Evolutionary conservation across 2,888 invertebrate genomes (phyloP), one percentile per base, ranked within the genome.

Genomic region (Mimumesa dahlbomi): DNA sequence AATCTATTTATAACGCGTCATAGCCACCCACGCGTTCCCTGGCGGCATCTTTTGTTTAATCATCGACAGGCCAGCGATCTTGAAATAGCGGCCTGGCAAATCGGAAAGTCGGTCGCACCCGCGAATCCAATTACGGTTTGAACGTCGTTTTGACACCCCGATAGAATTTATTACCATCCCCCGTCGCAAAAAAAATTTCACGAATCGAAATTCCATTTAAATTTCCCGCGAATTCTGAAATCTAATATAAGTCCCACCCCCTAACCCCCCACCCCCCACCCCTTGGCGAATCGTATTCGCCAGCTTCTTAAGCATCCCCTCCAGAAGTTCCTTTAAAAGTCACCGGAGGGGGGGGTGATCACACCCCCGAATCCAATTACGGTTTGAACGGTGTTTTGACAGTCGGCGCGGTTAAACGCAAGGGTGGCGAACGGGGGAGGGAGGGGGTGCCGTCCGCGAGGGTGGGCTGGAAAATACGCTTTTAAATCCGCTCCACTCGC

Each of bases 401-500:
- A 75, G 75, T 71, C 61, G 48, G 59, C 64, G 49, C 56, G 66
- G 40, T 75, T 75, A 71, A 75, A 56, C 46, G 57, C 18, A 36
- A 21, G 14, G 22, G 45, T 58, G n/a, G n/a, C n/a, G n/a, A n/a
- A n/a, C n/a, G n/a, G n/a, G n/a, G n/a, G n/a, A n/a, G n/a, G n/a
- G n/a, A n/a, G n/a, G n/a, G n/a, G n/a, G 52, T 57, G 45, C 52
- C 62, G 21, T 34, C 54, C 46, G 64, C 53, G 50, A 40, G 63
- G 53, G 52, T 56, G 64, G 71, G 34, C 64, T 74, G 75, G n/a
- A n/a, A 75, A 72, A 83, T 80, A 82, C 77, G 76, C 74, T 82
- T 82, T 83, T 82, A 86, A 87, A 83, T 84, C 85, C 84, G 83
- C 75, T 77, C 71, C 78, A 76, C 43, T 59, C 61, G 50, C 73